Conservation (phyloP, 2,888 invertebrate genomes). For the Autographa gamma region DNA sequence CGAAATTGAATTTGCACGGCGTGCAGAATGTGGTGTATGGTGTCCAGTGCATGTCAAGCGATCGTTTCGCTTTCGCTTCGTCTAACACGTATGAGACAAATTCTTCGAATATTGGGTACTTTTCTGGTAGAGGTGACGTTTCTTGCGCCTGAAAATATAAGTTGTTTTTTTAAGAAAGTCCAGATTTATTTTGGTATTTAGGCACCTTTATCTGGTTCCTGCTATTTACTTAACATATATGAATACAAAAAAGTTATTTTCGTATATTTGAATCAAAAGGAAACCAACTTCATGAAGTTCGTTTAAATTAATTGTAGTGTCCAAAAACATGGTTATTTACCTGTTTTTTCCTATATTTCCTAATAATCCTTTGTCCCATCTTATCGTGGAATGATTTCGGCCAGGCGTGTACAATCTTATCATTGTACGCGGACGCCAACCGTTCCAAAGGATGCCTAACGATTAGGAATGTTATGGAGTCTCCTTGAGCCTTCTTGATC, state of each 20-base stretch:
- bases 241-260: no score
- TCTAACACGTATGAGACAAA: conserved; percentile 94
- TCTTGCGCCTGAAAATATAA: conserved; percentile 60
- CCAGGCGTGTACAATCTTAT: conserved; percentile 95
- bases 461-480: conserved; percentile 94
- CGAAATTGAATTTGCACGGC: conserved; percentile 95
- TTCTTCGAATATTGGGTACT: conserved; percentile 94
- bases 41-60: conserved; percentile 96
- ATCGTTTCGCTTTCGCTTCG: conserved; percentile 90
- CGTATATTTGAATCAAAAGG: no score
- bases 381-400: conserved; percentile 95
- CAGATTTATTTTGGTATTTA: not conserved
- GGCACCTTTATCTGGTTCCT: no score
- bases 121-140: conserved; percentile 68
- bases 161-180: not conserved
- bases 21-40: conserved; percentile 95
- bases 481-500: conserved; percentile 92
- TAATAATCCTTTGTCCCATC: conserved; percentile 93
- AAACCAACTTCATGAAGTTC: no score
- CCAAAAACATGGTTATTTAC: no score
- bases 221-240: no score
- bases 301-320: no score
- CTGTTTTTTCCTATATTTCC: conserved; percentile 90
- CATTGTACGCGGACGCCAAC: conserved; percentile 94
- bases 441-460: conserved; percentile 94